Evolutionary conservation across 2,797 vertebrate genomes (phyloP), one percentile per base, ranked within the genome.

Genomic region (Artibeus jamaicensis): DNA sequence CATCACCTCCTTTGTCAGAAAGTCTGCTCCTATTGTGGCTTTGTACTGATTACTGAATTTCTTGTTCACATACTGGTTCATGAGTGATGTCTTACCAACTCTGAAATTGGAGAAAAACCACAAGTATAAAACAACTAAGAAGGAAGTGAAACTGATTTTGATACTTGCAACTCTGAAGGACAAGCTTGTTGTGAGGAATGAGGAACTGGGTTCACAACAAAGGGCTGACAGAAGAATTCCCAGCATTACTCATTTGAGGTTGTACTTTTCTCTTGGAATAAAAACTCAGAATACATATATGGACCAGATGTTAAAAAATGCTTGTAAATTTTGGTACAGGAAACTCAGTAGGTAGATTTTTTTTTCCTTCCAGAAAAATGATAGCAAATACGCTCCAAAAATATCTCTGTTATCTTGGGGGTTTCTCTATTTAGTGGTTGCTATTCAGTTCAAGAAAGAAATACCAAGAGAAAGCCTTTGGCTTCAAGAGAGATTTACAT

Each of bases 61-160:
- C 99, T 99, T 99, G 98, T 99, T 99, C 98, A 99, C 99, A 98
- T 99, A 99, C 98, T 99, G 99, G 98, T 99, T 99, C 99, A 99
- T 99, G 95, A 99, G 98, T 0, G 99, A 99, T 87, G 99, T 99
- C 98, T 99, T 99, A 46, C 99, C 99, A 87, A 99, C 99, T 96
- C 99, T 99, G 97, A 29, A 97, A 24, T 92, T 59, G 48, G 82
- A 97, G 37, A 88, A 46, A 95, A 95, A 88, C 9, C 81, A 62
- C 14, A 55, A 91, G 53, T 24, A 21, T 57, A 37, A 90, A 71
- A 70, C 76, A 93, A 18, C 39, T 8, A 77, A 39, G 24, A 83
- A 62, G 67, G 48, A 34, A 50, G 2, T 2, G 2, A 73, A 85
- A 55, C n/a, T 0, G 5, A 73, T 18, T 55, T 6, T 21, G 46